Percentiles rank a stretch among this genome's conserved stretches.
Conservation (phyloP, 2,113 vertebrate species). For the Cathartes aura region DNA sequence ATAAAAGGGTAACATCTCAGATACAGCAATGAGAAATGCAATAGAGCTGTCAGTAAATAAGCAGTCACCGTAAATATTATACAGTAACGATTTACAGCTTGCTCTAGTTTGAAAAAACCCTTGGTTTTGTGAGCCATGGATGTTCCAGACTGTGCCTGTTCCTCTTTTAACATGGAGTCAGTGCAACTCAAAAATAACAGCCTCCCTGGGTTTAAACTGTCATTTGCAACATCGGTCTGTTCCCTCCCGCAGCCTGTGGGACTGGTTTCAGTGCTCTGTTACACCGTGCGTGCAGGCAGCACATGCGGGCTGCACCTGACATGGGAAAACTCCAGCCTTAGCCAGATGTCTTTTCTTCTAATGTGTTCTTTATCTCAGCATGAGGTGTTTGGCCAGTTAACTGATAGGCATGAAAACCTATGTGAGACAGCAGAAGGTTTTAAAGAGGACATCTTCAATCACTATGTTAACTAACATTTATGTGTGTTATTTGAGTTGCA, state of each 20-base stretch:
- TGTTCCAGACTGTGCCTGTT: not conserved
- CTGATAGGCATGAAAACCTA: not conserved
- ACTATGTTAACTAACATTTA: not conserved
- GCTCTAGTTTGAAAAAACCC: not conserved
- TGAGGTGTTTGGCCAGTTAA: not conserved
- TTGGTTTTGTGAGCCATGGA: not conserved
- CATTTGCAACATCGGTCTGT: not conserved
- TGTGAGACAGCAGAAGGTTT: not conserved
- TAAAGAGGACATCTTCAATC: not conserved
- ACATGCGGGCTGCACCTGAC: not conserved
- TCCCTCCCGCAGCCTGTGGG: not conserved
- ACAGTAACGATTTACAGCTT: not conserved
- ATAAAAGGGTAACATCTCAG: not conserved
- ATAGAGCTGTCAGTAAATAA: not conserved
- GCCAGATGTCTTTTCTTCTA: not conserved
- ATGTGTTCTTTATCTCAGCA: not conserved
- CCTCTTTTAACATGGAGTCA: not conserved
- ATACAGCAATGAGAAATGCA: not conserved
- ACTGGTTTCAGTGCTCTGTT: not conserved
- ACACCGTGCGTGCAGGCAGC: accelerated
- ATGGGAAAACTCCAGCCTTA: not conserved
- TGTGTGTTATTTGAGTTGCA: not conserved
- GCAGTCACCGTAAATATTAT: not conserved
- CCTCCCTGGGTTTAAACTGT: not conserved
- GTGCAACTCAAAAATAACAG: not conserved